Evolutionary conservation across 2,113 vertebrate species (phyloP).

Genomic region (Dipodomys merriami): DNA sequence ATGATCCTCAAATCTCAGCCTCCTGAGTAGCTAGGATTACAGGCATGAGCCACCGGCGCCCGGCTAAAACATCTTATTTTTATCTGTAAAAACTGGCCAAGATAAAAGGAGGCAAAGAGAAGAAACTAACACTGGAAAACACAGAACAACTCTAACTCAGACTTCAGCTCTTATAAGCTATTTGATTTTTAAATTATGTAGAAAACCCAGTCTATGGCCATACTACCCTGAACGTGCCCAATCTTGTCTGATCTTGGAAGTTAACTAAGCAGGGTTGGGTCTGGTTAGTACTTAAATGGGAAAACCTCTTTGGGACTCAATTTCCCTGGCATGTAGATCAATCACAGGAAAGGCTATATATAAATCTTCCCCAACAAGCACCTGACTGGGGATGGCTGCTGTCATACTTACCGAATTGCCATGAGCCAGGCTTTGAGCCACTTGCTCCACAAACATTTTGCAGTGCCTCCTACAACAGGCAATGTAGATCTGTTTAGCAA

Average conservation of each 20-base stretch:
- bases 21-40: no score
- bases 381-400: not conserved
- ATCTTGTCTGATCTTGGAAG: no score
- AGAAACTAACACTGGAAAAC: not conserved
- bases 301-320: not conserved
- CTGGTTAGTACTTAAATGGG: no score
- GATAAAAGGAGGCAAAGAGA: not conserved
- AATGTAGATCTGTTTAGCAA: not conserved
- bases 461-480: not conserved
- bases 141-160: not conserved
- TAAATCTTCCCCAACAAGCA: rapidly evolving
- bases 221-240: no score
- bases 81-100: not conserved
- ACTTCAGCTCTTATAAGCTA: not conserved
- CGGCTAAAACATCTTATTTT: not conserved
- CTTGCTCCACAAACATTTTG: not conserved
- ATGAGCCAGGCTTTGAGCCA: not conserved
- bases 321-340: not conserved
- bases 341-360: not conserved
- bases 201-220: not conserved
- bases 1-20: no score
- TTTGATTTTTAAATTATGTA: not conserved
- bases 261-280: no score
- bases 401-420: not conserved
- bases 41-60: no score